Evolutionary conservation across 2,113 vertebrate species (phyloP), one percentile per base, ranked within the genome.

Genomic region (Mobula hypostoma): DNA sequence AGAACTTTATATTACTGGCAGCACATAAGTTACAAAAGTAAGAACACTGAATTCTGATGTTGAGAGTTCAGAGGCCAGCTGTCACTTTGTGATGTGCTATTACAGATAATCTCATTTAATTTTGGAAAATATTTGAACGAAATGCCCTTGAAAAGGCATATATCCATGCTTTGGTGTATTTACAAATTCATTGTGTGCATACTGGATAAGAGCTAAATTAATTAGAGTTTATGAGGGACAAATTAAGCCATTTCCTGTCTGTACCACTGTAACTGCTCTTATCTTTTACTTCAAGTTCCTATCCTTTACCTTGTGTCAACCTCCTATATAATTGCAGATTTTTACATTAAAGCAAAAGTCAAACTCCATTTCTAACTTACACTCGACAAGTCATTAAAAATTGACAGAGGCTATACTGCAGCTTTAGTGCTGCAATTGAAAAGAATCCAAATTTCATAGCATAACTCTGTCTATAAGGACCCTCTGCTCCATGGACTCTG

Each of bases 81-180:
- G 8, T 1, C 29, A 66, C 3, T 66, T 4, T 83, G 9, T 66
- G 85, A 27, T 90, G 58, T 90, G 29, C 29, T 17, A 63, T 90
- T 90, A 4, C 85, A 15, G 85, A 32, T 66, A 90, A 66, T 66
- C 85, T 90, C 27, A 90, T 66, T 90, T 66, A n/a, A 61, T 90
- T 90, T 90, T 90, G 85, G 58, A 90, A 87, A 90, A 68, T 90
- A 90, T 27, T 90, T 36, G 29, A 68, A 68, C 19, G 61, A 88
- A 63, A 88, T 66, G 27, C 29, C 85, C 85, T 88, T 88, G 58
- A 88, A 88, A 90, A 32, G 15, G 29, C 63, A 19, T 68, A 27
- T 68, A 90, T n/a, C 17, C 15, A 3, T 90, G 63, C 61, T 68
- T 90, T 32, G 61, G 68, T 66, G 87, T 90, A 27, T 68, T 19